Base-by-base conservation (phyloP, 2,797 vertebrate genomes). In the Halcyon badia region DNA sequence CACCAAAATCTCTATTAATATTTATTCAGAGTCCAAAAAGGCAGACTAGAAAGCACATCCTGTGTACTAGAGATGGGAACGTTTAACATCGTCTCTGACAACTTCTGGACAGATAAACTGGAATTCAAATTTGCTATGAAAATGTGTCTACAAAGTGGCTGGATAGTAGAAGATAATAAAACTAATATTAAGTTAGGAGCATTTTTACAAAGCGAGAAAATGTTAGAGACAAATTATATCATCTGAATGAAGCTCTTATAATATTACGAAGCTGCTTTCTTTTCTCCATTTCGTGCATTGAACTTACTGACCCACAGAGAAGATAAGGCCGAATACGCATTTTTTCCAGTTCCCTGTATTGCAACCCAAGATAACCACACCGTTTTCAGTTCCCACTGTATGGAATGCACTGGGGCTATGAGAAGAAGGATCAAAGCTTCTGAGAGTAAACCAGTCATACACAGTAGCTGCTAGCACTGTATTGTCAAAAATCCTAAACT, bases 91-190 rank as follows among this genome's bases (percentile, higher is more conserved):
- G 77, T 87, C 42, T 48, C 54, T 30, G 26, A 78, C 35, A 76
- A 80, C 33, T 37, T 76, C 14, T 2, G 3, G 79, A 78, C 41
- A 76, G 75, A 60, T 42, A 94, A 90, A 77, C 30, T 54, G 11
- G 44, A 73, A 92, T 62, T 85, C 8, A 76, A 86, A 81, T 81
- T 75, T 62, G 7, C 69, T 83, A 28, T 6, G 61, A 80, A 94
- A 87, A 79, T 37, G 39, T 85, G 60, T 83, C 49, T 20, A 46
- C 25, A 65, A 51, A 86, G n/a, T 14, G 42, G 7, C 46, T 90
- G 69, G 46, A 58, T 58, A 86, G 85, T 3, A 65, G 33, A 83
- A 77, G 84, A 92, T 71, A 94, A 89, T 69, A 70, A 88, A 93
- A 83, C 41, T 78, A 86, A 30, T 78, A 86, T 54, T 93, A 94